A percentile compares a stretch with the other conserved stretches of the same genome.
phyloP scores from a whole-genome alignment of 2,797 vertebrate genomes.

The Onychomys torridus region DNA sequence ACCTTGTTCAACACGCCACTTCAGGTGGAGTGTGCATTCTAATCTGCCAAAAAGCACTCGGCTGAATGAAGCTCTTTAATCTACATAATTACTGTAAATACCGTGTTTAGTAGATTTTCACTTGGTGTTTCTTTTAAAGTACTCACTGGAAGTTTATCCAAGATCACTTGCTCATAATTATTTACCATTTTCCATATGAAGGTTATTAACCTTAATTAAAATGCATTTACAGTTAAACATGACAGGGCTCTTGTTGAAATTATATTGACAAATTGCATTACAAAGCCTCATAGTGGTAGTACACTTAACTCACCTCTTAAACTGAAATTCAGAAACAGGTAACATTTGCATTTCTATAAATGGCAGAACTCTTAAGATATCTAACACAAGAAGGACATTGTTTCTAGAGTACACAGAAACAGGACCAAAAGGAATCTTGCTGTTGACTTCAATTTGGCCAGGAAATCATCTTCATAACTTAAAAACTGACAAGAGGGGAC shows the following conservation, averaged over 20 bases:
- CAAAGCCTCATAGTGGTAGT: conserved; percentile 52
- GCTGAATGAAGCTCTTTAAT: conserved; percentile 70
- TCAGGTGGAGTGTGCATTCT: conserved; percentile 52
- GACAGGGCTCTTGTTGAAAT: conserved; percentile 70
- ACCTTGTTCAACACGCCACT: conserved; percentile 60
- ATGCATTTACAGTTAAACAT: conserved; percentile 70
- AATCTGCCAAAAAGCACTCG: conserved; percentile 67
- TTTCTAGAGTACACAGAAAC: background rate
- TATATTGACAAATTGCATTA: conserved; percentile 70
- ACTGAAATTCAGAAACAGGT: conserved; percentile 60
- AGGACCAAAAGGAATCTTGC: conserved; percentile 9
- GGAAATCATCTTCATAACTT: conserved; percentile 32
- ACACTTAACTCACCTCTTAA: conserved; percentile 57
- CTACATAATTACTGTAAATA: conserved; percentile 73
- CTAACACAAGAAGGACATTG: conserved; percentile 6
- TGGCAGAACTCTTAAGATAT: background rate
- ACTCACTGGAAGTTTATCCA: conserved; percentile 75
- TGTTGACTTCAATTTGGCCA: conserved; percentile 10
- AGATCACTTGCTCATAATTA: conserved; percentile 71
- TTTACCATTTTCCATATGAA: conserved; percentile 75
- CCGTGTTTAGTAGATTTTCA: conserved; percentile 69
- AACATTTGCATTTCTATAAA: conserved; percentile 20
- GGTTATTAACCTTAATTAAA: conserved; percentile 80
- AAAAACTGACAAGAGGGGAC: conserved; percentile 34
- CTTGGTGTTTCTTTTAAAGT: conserved; percentile 76